Evolutionary conservation across 1,140 invertebrate species (phyloP), one percentile per base, ranked within the genome.

Genomic region (Drosophila pallidifrons): DNA sequence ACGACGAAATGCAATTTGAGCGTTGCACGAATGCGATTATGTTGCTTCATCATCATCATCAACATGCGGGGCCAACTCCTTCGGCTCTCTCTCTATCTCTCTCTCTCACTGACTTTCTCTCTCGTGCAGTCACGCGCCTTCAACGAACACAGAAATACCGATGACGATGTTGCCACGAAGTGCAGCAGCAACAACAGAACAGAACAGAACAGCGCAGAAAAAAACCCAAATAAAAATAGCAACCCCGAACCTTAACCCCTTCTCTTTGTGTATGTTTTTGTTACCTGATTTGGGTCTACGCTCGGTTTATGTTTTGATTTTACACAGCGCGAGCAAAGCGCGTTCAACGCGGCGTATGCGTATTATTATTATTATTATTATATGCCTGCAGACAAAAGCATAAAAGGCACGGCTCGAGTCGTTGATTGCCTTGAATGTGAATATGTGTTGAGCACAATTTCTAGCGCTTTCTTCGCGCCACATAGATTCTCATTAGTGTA

Each of bases 271-370:
- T 32, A 32, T 7, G 32, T 8, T 8, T 32, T 8, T 32, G 32
- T 32, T 38, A 65, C 11, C 55, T 11, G 28, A 11, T 79, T 87
- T 83, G 72, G 69, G 52, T 41, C 60, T 59, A 51, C 72, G 51
- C 52, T 74, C 61, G 64, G 69, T 75, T 89, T 89, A 81, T 89
- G 85, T 89, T 89, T 89, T 89, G 85, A 89, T 89, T 85, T 85
- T 77, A 68, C 61, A 64, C 20, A 25, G 20, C 20, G 20, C 20
- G 0, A 0, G 3, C 20, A 64, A 75, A 72, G 71, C 66, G 64
- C 73, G 77, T 77, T 79, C 67, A 65, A 79, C 61, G 77, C 61
- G 82, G 73, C 77, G 82, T 87, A 87, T 87, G 76, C 82, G 83
- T 87, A 66, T 71, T 87, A 75, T 81, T 75, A 61, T 55, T 87